A percentile compares a stretch with the other conserved stretches of the same genome.
Evolutionary conservation across 2,797 vertebrate genomes (phyloP).

Genomic region (Yasuhikotakia modesta): DNA sequence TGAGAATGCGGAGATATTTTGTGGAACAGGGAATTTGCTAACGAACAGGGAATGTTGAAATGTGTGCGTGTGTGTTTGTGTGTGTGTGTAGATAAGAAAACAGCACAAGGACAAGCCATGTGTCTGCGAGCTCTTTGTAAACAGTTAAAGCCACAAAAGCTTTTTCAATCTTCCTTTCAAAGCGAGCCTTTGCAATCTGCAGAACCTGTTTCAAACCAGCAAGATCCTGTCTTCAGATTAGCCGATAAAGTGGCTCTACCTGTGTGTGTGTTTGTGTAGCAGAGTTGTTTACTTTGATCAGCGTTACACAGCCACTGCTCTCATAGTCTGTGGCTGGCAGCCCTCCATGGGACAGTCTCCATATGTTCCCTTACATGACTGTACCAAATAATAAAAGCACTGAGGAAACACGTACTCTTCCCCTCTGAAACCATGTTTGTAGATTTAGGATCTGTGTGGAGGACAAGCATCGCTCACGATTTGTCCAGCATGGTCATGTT

Average conservation of each 20-base stretch:
- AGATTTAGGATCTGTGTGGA: not conserved
- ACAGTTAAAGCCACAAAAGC: slow-evolving; percentile 16
- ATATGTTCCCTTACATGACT: slow-evolving; percentile 4
- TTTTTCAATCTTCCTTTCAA: slow-evolving; percentile 5
- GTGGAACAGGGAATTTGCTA: not conserved
- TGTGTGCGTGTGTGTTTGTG: not conserved
- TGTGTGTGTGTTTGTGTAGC: not conserved
- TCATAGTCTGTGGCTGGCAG: not conserved
- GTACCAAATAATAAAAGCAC: not conserved
- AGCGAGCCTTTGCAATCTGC: not conserved
- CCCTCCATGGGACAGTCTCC: not conserved
- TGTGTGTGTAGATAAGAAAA: slow-evolving; percentile 31
- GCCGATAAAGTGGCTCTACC: not conserved
- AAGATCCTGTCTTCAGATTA: slow-evolving; percentile 17
- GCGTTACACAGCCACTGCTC: not conserved
- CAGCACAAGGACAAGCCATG: slow-evolving; percentile 36
- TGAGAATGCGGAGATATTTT: slow-evolving; percentile 4
- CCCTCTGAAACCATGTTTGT: not conserved
- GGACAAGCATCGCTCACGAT: too few relatives aligned
- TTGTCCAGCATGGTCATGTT: too few relatives aligned
- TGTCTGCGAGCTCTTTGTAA: slow-evolving; percentile 17
- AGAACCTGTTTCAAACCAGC: slow-evolving; percentile 18
- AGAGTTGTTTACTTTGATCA: slow-evolving; percentile 3
- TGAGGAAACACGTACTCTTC: not conserved
- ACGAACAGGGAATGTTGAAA: slow-evolving; percentile 37